Conservation (phyloP, 2,797 vertebrate genomes). For the Gouania willdenowi region DNA sequence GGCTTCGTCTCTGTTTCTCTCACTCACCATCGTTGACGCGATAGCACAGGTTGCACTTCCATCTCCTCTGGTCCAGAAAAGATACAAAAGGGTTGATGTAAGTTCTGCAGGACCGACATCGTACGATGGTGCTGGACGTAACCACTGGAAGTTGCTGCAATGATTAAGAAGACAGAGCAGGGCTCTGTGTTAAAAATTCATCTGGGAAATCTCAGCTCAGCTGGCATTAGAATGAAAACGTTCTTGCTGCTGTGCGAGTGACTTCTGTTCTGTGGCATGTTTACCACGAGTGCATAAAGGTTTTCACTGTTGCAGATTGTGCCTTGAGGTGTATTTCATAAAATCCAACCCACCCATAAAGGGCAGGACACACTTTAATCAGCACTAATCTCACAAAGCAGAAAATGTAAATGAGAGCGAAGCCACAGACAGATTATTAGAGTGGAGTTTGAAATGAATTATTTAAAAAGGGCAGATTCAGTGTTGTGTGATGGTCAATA, state of each 20-base stretch:
- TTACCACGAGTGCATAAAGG: neutral
- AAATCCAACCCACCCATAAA: neutral
- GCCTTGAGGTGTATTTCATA: neutral
- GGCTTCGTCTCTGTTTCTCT: conserved; percentile 8
- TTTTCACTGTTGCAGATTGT: conserved; percentile 1
- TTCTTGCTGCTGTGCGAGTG: conserved; percentile 3
- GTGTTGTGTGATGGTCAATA: no score
- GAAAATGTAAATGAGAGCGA: neutral
- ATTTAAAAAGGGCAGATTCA: no score
- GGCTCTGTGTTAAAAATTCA: neutral
- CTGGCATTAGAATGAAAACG: conserved; percentile 7
- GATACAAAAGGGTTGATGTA: conserved; percentile 97
- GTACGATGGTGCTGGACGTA: conserved; percentile 93
- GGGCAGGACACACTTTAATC: neutral
- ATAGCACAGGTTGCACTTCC: conserved; percentile 96
- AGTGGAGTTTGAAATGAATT: no score
- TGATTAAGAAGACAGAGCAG: conserved; percentile 7
- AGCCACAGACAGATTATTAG: no score
- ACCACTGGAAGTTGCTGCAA: conserved; percentile 93
- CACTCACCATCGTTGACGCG: conserved; percentile 94
- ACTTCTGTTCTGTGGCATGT: neutral
- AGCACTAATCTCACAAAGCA: neutral
- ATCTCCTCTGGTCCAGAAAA: conserved; percentile 93
- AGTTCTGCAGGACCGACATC: conserved; percentile 92
- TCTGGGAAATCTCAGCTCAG: neutral